Percentiles rank a stretch among this genome's conserved stretches.
Evolutionary conservation across 2,113 vertebrate species (phyloP).

Genomic region (Corythornis vintsioides): DNA sequence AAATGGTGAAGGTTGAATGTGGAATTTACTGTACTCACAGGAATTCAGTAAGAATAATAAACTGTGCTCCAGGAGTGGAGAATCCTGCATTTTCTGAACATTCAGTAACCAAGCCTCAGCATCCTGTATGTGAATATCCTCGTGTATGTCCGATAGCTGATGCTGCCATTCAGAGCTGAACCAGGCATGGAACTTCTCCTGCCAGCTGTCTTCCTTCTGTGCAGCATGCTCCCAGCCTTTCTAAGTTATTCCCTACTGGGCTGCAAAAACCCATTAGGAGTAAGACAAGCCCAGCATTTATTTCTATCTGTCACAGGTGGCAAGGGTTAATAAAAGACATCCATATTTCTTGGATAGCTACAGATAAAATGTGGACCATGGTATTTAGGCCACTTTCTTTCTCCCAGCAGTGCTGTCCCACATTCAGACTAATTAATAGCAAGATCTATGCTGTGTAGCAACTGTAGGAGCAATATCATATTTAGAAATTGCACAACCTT

Average conservation of each 20-base stretch:
- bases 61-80: background rate
- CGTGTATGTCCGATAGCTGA: background rate
- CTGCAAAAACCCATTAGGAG: background rate
- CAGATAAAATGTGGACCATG: conserved; percentile 21
- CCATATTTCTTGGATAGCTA: background rate
- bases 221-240: background rate
- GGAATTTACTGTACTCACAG: conserved; percentile 10
- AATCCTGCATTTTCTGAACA: background rate
- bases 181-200: background rate
- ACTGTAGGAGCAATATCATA: background rate
- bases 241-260: background rate
- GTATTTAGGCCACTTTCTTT: conserved; percentile 62
- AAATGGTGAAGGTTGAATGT: background rate
- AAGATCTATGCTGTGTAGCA: conserved; percentile 31
- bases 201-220: background rate
- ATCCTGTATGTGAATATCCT: rapidly evolving
- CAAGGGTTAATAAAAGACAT: conserved; percentile 58
- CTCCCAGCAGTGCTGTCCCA: conserved; percentile 67
- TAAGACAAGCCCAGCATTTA: background rate
- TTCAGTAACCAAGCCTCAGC: background rate
- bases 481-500: conserved; percentile 34
- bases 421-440: conserved; percentile 67
- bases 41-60: background rate
- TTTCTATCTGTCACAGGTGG: background rate
- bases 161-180: background rate